These are phyloP conservation scores for Exocentrus adspersus DNA, from an alignment of 2,888 invertebrate species.

Conservation along the genomic window DNA sequence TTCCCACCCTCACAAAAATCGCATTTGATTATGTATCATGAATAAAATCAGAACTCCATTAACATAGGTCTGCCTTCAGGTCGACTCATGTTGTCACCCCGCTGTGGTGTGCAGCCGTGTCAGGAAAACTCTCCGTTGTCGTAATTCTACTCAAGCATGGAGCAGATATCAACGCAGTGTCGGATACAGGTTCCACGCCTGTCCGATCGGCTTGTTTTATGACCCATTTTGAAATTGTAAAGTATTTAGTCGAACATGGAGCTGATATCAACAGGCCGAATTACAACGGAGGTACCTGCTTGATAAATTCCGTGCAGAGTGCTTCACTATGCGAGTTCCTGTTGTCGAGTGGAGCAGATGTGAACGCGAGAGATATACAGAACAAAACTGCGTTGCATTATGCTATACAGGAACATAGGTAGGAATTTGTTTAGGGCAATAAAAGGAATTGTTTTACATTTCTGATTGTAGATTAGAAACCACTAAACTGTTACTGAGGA, in stretches of 20 bases:
- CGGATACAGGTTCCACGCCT: slow-evolving; percentile 89
- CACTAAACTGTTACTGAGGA: slow-evolving; percentile 79
- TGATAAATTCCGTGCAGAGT: slow-evolving; percentile 93
- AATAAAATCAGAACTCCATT: no score
- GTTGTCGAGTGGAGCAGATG: slow-evolving; percentile 81
- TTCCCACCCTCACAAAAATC: no score
- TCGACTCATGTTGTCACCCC: slow-evolving; percentile 86
- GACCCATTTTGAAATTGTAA: slow-evolving; percentile 85
- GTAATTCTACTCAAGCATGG: slow-evolving; percentile 81
- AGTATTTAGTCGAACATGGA: slow-evolving; percentile 78
- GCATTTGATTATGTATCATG: no score
- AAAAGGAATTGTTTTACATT: no score
- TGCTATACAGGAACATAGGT: slow-evolving; percentile 85
- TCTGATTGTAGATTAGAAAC: slow-evolving; percentile 75
- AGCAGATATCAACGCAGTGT: slow-evolving; percentile 86
- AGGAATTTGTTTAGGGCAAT: slow-evolving; percentile 7
- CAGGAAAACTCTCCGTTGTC: slow-evolving; percentile 81
- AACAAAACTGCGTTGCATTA: slow-evolving; percentile 93
- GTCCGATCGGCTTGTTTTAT: slow-evolving; percentile 93
- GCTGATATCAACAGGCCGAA: slow-evolving; percentile 88
- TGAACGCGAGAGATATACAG: slow-evolving; percentile 89
- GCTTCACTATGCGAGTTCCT: slow-evolving; percentile 82
- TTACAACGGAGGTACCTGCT: slow-evolving; percentile 91
- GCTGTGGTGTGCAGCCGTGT: slow-evolving; percentile 92
- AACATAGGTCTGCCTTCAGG: slow-evolving; percentile 52